Base-by-base conservation (phyloP, 2,113 vertebrate genomes). In the Malurus elegans region DNA sequence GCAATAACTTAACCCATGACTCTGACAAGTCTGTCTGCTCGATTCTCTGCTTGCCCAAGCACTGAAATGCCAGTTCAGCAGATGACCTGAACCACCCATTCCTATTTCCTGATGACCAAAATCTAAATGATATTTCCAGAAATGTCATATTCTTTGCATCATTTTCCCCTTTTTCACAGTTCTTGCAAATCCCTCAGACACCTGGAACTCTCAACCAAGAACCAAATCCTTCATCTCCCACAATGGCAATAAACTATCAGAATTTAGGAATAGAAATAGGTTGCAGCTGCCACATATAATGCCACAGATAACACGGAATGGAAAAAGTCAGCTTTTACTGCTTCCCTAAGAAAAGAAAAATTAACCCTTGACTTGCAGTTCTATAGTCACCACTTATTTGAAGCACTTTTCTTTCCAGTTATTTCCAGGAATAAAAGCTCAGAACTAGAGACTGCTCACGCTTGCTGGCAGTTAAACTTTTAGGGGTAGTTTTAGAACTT, bases 121-220 rank as follows among this genome's bases (percentile, higher is more conserved):
- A 92, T 95, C 81, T 92, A 96, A 96, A 96, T 83, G n/a, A 71
- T 95, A 86, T 95, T 93, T 97, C 88, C 88, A 96, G 93, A 93
- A 96, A 95, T 88, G 86, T 89, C 25, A 4, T 81, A 85, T 82
- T 90, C 58, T 90, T 97, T 93, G 66, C 15, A 26, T 61, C 25
- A 47, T 90, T 96, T 94, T 75, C 36, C 36, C 38, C 24, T 47
- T 93, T 86, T 88, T 83, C 74, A 88, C 78, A 90, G 69, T 53
- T 88, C 76, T 90, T 93, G 79, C 51, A 94, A 93, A 96, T 90
- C 72, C 94, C 72, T 90, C 56, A 58, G 92, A 79, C 75, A 94
- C 82, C 79, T 94, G 96, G 79, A 88, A 88, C 90, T 74, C 67
- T 74, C 31, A 3, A 78, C 51, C 48, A 91, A 86, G 86, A 51